Conservation (phyloP, 1,140 invertebrate species). For the Globodera ellingtonae region DNA sequence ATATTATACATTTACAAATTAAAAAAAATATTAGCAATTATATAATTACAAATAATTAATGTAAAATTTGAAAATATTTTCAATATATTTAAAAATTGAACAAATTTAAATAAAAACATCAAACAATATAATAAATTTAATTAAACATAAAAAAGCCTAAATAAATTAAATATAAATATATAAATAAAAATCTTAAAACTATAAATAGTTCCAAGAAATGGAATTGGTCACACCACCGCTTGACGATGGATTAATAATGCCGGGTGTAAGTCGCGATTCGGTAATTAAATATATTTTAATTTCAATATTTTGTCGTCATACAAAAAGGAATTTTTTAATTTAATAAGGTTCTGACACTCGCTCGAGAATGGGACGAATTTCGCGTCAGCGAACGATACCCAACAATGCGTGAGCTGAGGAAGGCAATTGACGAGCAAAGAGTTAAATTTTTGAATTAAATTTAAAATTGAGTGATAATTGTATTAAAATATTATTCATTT, state of each 20-base stretch:
- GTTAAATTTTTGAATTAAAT: conserved; percentile 71
- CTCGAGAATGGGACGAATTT: conserved; percentile 80
- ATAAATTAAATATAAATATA: too few species aligned
- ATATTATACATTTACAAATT: too few species aligned
- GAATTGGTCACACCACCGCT: conserved; percentile 90
- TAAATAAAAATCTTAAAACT: background rate
- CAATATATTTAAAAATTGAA: too few species aligned
- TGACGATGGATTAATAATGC: conserved; percentile 76
- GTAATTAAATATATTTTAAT: conserved; percentile 49
- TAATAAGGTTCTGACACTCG: conserved; percentile 74
- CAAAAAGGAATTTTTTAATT: background rate
- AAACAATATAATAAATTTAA: too few species aligned
- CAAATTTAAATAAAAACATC: too few species aligned
- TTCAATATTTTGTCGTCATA: too few species aligned
- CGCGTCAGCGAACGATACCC: conserved; percentile 80
- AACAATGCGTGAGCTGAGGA: conserved; percentile 81
- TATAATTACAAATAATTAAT: too few species aligned
- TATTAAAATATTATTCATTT: background rate
- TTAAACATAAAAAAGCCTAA: too few species aligned
- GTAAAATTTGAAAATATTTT: too few species aligned
- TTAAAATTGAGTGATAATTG: background rate
- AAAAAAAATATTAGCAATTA: too few species aligned
- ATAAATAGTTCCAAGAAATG: conserved; percentile 73
- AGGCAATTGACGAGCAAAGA: conserved; percentile 77
- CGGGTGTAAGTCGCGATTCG: conserved; percentile 86